phyloP scores from a whole-genome alignment of 1,140 invertebrate genomes.

The Pararge aegeria region DNA sequence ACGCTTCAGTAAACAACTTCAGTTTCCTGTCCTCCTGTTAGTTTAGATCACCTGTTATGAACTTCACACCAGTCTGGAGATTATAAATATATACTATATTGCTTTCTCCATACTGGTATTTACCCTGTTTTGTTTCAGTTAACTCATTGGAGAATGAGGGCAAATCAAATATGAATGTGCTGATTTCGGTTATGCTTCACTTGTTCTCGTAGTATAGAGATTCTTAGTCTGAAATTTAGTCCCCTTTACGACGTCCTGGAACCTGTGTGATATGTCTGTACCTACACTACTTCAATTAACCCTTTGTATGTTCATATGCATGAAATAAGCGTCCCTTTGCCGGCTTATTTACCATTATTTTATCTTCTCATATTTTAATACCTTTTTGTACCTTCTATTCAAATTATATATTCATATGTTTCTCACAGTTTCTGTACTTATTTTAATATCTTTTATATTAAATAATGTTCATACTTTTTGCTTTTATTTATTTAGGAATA shows the following conservation, averaged over 20 bases:
- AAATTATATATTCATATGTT: neutral
- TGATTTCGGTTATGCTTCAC: constrained; percentile 38
- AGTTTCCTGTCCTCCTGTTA: constrained; percentile 61
- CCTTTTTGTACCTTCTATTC: neutral
- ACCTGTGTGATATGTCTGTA: constrained; percentile 38
- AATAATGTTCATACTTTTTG: neutral
- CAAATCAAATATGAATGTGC: constrained; percentile 30
- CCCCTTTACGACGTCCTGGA: constrained; percentile 38
- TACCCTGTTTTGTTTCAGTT: constrained; percentile 11
- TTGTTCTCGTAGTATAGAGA: constrained; percentile 51
- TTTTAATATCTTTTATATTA: neutral
- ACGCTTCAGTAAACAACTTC: constrained; percentile 60
- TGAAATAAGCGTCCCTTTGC: constrained; percentile 40
- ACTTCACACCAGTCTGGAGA: constrained; percentile 37
- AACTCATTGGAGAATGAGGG: constrained; percentile 36
- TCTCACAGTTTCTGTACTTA: neutral
- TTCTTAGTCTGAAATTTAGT: constrained; percentile 38
- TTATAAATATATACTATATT: neutral
- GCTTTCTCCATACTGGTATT: constrained; percentile 33
- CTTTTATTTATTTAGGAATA: neutral
- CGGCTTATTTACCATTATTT: constrained; percentile 24
- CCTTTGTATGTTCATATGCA: constrained; percentile 42
- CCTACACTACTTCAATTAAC: constrained; percentile 32
- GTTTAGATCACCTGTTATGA: constrained; percentile 45
- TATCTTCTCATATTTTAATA: constrained; percentile 2